Evolutionary conservation across 2,888 invertebrate genomes (phyloP), one percentile per base, ranked within the genome.

Genomic region (Caenorhabditis sulstoni): DNA sequence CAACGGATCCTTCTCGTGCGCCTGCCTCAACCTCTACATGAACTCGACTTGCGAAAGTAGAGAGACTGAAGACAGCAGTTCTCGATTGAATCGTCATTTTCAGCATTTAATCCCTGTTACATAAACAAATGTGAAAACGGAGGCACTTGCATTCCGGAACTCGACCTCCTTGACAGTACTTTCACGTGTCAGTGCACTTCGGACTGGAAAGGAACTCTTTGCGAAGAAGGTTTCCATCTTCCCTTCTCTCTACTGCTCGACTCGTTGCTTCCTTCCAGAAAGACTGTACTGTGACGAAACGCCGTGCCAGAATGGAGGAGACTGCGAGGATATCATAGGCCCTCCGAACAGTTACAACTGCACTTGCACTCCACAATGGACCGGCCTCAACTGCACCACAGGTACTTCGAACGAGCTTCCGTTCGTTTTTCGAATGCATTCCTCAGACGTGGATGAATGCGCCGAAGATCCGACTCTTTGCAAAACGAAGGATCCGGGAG

Each of bases 281-380:
- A 50, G 66, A 47, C 53, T 67, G 11, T 76, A 61, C 29, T 71
- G 68, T 11, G 62, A 64, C 39, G 68, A 75, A 9, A 39, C 37
- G 14, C 81, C 81, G 8, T 81, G 81, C 50, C 37, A 75, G 55
- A 79, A 81, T 23, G 76, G 52, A 14, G 75, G 67, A 45, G 70
- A 64, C 18, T 81, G 81, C 50, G 75, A 67, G 41, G 71, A 79
- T 47, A 68, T 70, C 18, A 59, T 71, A 2, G 71, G 71, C 11
- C 78, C 78, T 22, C 78, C 78, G 3, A 79, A 73, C 35, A 50
- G 57, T 37, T 79, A 70, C 29, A 79, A 79, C 57, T 79, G 79
- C 41, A 79, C 79, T 4, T 79, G 79, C 29, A 67, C 79, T 39
- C 55, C 59, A 3, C 57, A 67, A 39, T 79, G 79, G 79, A 65